Conservation (phyloP, 2,797 vertebrate genomes). For the Squalus acanthias region DNA sequence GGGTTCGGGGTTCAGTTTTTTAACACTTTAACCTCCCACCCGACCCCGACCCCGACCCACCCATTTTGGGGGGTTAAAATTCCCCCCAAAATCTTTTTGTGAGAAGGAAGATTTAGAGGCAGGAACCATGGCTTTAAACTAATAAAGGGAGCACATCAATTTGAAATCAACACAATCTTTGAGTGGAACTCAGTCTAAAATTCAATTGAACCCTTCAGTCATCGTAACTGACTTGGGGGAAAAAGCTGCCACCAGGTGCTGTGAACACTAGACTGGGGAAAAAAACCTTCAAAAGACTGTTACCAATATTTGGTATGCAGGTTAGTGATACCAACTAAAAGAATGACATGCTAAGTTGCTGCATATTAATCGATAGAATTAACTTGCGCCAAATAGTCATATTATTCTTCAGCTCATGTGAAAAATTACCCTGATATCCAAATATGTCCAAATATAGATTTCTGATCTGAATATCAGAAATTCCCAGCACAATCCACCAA, state of each 20-base stretch:
- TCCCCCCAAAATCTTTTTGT: not conserved
- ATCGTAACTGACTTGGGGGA: not conserved
- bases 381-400: not conserved
- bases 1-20: too few species aligned
- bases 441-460: not conserved
- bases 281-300: not conserved
- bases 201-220: not conserved
- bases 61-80: too few species aligned
- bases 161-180: not conserved
- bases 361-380: not conserved
- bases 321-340: not conserved
- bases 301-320: not conserved
- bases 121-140: not conserved
- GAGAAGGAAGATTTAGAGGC: not conserved
- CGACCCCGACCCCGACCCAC: too few species aligned
- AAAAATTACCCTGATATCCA: not conserved
- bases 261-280: not conserved
- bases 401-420: not conserved
- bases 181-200: not conserved
- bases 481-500: not conserved
- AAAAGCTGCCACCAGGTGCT: not conserved
- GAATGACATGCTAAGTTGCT: not conserved
- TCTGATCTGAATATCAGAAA: not conserved
- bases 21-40: too few species aligned
- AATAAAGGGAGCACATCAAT: not conserved